Evolutionary conservation across 2,888 invertebrate genomes (phyloP).

Genomic region (Timandra comae): DNA sequence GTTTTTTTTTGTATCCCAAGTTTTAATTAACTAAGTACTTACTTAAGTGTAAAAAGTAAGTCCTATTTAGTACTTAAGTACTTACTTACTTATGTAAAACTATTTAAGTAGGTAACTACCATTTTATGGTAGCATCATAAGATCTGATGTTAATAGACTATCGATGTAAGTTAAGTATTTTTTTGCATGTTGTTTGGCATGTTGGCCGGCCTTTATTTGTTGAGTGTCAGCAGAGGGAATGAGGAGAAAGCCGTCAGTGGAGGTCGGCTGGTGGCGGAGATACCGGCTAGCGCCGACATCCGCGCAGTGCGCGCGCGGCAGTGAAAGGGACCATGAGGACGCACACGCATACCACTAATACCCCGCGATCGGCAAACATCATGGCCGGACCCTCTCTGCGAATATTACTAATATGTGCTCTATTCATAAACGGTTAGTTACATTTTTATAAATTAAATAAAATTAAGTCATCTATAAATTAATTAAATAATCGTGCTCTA

Average conservation of each 20-base stretch:
- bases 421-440: slow-evolving; percentile 64
- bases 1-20: no score
- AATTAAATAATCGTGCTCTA: slow-evolving; percentile 1
- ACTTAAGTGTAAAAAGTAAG: no score
- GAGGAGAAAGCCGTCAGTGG: slow-evolving; percentile 65
- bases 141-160: no score
- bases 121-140: no score
- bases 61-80: no score
- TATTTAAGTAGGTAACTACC: no score
- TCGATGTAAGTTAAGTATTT: no score
- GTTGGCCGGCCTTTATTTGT: slow-evolving; percentile 29
- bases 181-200: slow-evolving; percentile 1
- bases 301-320: slow-evolving; percentile 63
- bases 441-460: slow-evolving; percentile 17
- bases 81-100: no score
- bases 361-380: slow-evolving; percentile 34
- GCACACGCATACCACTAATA: slow-evolving; percentile 37
- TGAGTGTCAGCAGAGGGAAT: slow-evolving; percentile 45
- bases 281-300: slow-evolving; percentile 22
- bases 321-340: slow-evolving; percentile 65
- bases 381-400: slow-evolving; percentile 53
- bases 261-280: slow-evolving; percentile 41
- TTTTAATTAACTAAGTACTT: no score
- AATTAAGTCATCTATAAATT: background rate
- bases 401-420: slow-evolving; percentile 59